Evolutionary conservation across 2,797 vertebrate species (phyloP).

Genomic region (Acanthurus lineatus): DNA sequence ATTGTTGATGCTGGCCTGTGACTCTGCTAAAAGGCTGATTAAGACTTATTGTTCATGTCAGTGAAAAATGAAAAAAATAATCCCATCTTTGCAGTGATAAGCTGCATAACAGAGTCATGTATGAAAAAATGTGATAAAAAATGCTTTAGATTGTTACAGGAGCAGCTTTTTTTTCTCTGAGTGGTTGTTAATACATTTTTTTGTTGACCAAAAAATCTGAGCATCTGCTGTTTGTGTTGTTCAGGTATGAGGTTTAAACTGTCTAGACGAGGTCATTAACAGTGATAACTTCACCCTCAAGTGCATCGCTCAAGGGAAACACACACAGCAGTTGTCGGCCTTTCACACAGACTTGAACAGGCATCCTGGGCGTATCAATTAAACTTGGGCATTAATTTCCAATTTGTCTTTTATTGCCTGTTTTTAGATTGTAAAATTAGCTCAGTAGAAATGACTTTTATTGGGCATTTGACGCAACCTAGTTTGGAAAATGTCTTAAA

Average conservation of each 20-base stretch:
- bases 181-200: conserved; percentile 5
- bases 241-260: not conserved
- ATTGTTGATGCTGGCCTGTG: conserved; percentile 34
- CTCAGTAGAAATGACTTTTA: not conserved
- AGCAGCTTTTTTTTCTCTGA: not conserved
- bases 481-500: not conserved
- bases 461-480: not conserved
- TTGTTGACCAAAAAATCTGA: not conserved
- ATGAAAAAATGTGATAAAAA: not conserved
- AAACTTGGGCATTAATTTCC: not conserved
- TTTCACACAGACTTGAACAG: not conserved
- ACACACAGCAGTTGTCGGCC: not conserved
- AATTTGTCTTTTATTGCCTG: not conserved
- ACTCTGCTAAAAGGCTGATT: conserved; percentile 30
- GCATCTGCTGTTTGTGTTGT: conserved; percentile 15
- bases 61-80: conserved; percentile 11
- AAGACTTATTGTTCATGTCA: not conserved
- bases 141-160: not conserved
- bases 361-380: not conserved
- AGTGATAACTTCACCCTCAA: not conserved
- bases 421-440: not conserved
- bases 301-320: not conserved
- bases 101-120: conserved; percentile 16
- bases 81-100: conserved; percentile 27
- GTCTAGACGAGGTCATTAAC: not conserved